Conservation (phyloP, 2,888 invertebrate species). For the Theretra japonica region DNA sequence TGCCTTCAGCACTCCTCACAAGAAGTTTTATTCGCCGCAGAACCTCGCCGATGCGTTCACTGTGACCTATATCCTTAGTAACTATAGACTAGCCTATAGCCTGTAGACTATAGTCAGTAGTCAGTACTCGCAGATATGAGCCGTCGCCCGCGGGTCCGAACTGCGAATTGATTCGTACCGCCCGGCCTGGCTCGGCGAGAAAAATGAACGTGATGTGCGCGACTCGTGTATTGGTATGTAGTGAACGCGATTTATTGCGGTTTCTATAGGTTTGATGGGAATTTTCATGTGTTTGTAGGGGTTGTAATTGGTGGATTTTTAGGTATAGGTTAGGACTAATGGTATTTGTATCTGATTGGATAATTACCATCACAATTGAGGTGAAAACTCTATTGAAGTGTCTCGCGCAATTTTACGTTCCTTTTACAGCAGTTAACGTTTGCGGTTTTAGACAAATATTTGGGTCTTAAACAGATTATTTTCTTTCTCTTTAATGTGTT, state of each 20-base stretch:
- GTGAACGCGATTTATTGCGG: conserved; percentile 45
- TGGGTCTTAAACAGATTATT: too few relatives aligned
- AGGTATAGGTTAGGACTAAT: too few relatives aligned
- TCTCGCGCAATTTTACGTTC: too few relatives aligned
- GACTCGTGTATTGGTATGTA: neutral
- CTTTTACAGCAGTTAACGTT: too few relatives aligned
- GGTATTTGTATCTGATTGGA: too few relatives aligned
- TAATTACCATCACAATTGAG: too few relatives aligned
- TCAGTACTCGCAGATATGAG: conserved; percentile 50
- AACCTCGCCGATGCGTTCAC: neutral
- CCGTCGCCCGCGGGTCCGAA: conserved; percentile 54
- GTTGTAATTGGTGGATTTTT: neutral
- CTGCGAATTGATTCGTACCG: conserved; percentile 59
- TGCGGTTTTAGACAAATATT: too few relatives aligned
- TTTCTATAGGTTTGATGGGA: conserved; percentile 37
- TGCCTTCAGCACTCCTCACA: neutral
- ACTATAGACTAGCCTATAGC: neutral
- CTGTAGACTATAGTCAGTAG: neutral
- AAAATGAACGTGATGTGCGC: conserved; percentile 52
- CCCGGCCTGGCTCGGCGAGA: conserved; percentile 44
- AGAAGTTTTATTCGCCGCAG: conserved; percentile 15
- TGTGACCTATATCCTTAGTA: conserved; percentile 10
- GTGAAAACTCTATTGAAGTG: too few relatives aligned
- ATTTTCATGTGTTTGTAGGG: neutral
- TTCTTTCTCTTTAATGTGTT: too few relatives aligned